Evolutionary conservation across 2,797 vertebrate species (phyloP).

Genomic region (Parotocinclus haroldoi): DNA sequence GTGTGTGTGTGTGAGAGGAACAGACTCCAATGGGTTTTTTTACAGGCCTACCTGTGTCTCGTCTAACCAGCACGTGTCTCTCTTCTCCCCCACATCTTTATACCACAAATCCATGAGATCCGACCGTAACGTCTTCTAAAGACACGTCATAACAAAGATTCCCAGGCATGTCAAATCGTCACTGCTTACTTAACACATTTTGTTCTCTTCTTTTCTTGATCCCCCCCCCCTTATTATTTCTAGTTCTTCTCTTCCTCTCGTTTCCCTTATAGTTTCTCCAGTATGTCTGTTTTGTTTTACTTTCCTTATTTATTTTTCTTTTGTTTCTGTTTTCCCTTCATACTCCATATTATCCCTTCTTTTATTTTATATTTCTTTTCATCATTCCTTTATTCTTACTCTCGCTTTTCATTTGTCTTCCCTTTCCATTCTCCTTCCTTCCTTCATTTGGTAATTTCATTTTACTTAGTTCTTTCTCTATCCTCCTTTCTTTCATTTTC

Average conservation of each 20-base stretch:
- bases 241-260: constrained; percentile 57
- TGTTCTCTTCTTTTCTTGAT: background rate
- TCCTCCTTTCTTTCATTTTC: too few species aligned
- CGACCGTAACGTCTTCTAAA: constrained; percentile 62
- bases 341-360: background rate
- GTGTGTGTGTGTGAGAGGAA: constrained; percentile 50
- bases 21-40: constrained; percentile 21
- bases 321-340: too few species aligned
- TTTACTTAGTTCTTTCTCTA: too few species aligned
- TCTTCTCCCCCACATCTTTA: constrained; percentile 54
- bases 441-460: too few species aligned
- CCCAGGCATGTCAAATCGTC: constrained; percentile 32
- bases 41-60: constrained; percentile 50
- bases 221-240: constrained; percentile 40
- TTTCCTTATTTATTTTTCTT: too few species aligned
- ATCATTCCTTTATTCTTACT: constrained; percentile 48
- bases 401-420: too few species aligned
- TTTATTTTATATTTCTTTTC: constrained; percentile 49
- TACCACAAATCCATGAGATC: constrained; percentile 61
- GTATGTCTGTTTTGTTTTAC: too few species aligned
- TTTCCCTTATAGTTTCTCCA: constrained; percentile 55
- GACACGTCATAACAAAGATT: constrained; percentile 46
- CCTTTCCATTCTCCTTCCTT: too few species aligned
- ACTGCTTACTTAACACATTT: background rate
- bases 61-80: constrained; percentile 49